Conservation (phyloP, 2,888 invertebrate genomes). For the Diploptera punctata region DNA sequence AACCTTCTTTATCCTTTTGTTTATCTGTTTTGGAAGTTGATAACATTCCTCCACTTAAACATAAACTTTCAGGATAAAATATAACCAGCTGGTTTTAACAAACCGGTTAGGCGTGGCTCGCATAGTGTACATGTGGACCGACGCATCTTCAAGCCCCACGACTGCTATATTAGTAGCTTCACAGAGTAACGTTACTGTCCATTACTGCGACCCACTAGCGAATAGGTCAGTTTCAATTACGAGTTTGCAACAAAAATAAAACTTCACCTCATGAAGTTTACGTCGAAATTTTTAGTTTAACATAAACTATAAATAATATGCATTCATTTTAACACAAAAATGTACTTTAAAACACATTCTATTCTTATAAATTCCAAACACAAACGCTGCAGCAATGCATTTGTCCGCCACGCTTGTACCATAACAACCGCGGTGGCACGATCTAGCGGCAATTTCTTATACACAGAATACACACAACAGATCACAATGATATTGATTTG, state of each 20-base stretch:
- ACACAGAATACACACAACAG: constrained; percentile 10
- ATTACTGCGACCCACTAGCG: background rate
- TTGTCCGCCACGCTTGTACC: constrained; percentile 15
- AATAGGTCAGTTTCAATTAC: background rate
- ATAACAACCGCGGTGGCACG: constrained; percentile 15
- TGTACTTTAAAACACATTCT: too few species aligned
- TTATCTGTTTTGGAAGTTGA: constrained; percentile 20
- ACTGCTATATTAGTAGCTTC: background rate
- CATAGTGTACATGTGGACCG: background rate
- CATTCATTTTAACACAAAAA: too few species aligned
- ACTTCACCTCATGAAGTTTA: background rate
- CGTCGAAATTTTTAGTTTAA: too few species aligned
- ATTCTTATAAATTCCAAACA: too few species aligned
- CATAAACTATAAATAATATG: too few species aligned
- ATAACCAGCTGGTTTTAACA: background rate
- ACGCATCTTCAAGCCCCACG: background rate
- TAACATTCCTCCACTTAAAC: constrained; percentile 25
- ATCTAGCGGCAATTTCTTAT: constrained; percentile 11
- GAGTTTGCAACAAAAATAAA: background rate
- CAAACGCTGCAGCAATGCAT: too few species aligned
- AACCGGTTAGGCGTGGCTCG: background rate
- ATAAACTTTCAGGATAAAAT: background rate
- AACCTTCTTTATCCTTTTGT: constrained; percentile 28
- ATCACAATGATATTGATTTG: constrained; percentile 14
- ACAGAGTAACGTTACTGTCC: background rate